Base-by-base conservation (phyloP, 2,888 invertebrate genomes). In the Terebella lapidaria region DNA sequence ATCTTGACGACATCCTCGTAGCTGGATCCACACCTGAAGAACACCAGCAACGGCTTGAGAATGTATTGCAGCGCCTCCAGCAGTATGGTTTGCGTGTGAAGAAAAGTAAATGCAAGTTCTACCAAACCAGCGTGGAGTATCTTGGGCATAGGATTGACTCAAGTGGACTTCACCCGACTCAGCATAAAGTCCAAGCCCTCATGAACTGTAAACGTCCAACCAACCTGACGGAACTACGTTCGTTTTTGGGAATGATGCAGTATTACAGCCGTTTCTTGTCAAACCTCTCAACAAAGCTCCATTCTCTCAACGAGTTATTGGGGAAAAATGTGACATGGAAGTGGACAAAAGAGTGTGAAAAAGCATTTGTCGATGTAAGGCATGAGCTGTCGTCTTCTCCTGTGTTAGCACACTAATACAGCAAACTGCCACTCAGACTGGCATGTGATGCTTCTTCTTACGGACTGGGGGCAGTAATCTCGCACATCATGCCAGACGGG, bases 401-500 rank as follows among this genome's bases (percentile, higher is more conserved):
- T n/a, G n/a, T n/a, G n/a, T n/a, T n/a, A n/a, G n/a, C 22, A 53
- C 5, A 5, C 15, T 5, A 24, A 24, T 26, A 25, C 26, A 10
- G 20, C n/a, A n/a, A n/a, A n/a, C n/a, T n/a, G n/a, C n/a, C n/a
- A n/a, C n/a, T n/a, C n/a, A n/a, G 4, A 20, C 30, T 55, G 4
- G 10, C 55, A 3, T 10, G 10, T n/a, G 56, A 56, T 26, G 47
- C 25, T 3, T 49, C 46, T 24, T n/a, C 47, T n/a, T 49, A 47
- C 24, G 56, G 56, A 5, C 22, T 56, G 3, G 56, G 56, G 3
- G 15, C 47, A 15, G 56, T 56, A n/a, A 22, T 56, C 4, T 25
- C 5, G 4, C 56, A 56, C 25, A 22, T 22, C 4, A n/a, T 56
- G 25, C 53, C 53, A 10, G 47, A 56, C 22, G 47, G 47, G 3